Evolutionary conservation across 2,888 invertebrate species (phyloP).

Genomic region (Ophonus ardosiacus): DNA sequence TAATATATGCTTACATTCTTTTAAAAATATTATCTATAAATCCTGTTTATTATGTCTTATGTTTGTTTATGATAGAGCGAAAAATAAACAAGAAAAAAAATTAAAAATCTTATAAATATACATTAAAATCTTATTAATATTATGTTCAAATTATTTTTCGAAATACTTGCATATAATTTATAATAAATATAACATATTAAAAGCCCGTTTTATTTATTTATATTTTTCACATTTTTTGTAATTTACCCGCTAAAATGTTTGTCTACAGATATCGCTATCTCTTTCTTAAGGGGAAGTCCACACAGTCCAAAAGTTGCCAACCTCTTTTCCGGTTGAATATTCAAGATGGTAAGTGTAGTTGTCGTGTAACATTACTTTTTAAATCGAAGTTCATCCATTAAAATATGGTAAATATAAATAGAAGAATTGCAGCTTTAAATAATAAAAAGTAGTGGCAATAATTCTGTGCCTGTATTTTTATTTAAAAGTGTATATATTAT

Average conservation of each 20-base stretch:
- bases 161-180: neutral
- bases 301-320: neutral
- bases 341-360: slow-evolving; percentile 70
- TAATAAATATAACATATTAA: neutral
- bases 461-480: slow-evolving; percentile 42
- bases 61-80: neutral
- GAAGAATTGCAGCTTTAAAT: slow-evolving; percentile 1
- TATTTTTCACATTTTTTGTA: neutral
- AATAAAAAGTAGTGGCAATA: neutral
- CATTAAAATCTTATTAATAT: no score
- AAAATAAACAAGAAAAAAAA: neutral
- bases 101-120: neutral
- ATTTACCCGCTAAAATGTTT: slow-evolving; percentile 15
- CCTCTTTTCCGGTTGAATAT: slow-evolving; percentile 68
- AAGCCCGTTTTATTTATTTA: neutral
- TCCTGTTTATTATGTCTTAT: neutral
- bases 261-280: neutral
- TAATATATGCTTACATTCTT: neutral
- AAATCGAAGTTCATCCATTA: slow-evolving; percentile 55
- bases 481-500: slow-evolving; percentile 17
- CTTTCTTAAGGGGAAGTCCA: neutral
- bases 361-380: slow-evolving; percentile 64
- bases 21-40: neutral
- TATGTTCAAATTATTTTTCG: no score
- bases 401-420: slow-evolving; percentile 60